A percentile compares a stretch with the other conserved stretches of the same genome.
Conservation (phyloP, 37 sponge, comb jelly and placozoan genomes). For the Eunapius fragilis region DNA sequence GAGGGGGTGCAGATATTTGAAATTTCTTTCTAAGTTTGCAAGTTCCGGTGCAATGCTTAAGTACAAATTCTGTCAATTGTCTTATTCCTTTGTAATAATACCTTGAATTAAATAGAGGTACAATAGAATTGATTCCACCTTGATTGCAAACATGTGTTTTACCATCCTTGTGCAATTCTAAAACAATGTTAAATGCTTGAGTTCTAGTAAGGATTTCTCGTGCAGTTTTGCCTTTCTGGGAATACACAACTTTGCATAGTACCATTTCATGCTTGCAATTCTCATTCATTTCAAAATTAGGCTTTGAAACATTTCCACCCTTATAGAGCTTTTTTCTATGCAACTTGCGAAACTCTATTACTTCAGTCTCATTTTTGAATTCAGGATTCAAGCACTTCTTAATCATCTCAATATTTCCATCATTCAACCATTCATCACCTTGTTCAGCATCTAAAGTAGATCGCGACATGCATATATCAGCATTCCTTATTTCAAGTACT, state of each 20-base stretch:
- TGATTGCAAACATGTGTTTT: neutral
- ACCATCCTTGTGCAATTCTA: neutral
- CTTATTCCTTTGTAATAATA: slow-evolving; percentile 14
- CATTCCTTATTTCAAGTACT: neutral
- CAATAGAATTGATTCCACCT: slow-evolving; percentile 3
- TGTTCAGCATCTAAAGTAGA: neutral
- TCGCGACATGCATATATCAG: neutral
- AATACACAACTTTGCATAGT: neutral
- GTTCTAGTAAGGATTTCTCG: neutral
- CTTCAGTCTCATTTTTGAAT: neutral
- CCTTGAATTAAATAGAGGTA: slow-evolving; percentile 10
- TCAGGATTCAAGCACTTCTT: neutral
- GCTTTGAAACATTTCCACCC: neutral
- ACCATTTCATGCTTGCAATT: neutral
- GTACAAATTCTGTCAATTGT: neutral
- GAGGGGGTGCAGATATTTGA: slow-evolving; percentile 8
- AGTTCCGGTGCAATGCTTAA: slow-evolving; percentile 17
- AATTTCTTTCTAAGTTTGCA: slow-evolving; percentile 13
- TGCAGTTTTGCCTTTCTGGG: neutral
- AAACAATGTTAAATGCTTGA: neutral
- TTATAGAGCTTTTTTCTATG: neutral
- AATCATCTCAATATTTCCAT: neutral
- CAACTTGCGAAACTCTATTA: neutral
- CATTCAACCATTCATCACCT: neutral
- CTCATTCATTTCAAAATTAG: neutral